Evolutionary conservation across 2,113 vertebrate species (phyloP), one percentile per base, ranked within the genome.

Genomic region (Paratilapia polleni): DNA sequence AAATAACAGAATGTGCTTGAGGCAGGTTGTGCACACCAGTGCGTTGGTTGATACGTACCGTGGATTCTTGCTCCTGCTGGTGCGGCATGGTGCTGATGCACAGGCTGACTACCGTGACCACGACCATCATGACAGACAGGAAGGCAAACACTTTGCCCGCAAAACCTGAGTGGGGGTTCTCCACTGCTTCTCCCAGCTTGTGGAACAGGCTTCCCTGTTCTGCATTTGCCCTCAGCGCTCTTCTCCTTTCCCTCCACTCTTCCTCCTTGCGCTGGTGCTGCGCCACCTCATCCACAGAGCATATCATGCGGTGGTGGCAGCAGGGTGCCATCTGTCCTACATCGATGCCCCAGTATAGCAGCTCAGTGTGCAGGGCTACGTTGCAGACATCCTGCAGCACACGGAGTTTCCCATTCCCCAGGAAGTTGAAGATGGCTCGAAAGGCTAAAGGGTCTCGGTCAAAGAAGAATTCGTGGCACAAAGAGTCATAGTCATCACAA

Each of bases 181-280:
- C 68, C 68, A 73, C 68, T 54, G 68, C 47, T 31, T 73, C 68
- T 54, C 68, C 68, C 24, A 73, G 26, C 68, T 52, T 73, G 26
- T 73, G 17, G 17, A 73, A 52, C 43, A 73, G 49, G 6, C 26
- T 73, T 49, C 47, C 11, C 68, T 73, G 47, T 47, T 52, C 26
- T 73, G 47, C 68, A 73, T 52, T 28, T 26, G 1, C 47, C 13
- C 1, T 73, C 68, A 31, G 20, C 17, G 3, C 47, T 31, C 26
- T 73, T 73, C 17, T 73, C 68, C 26, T 73, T 10, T 73, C 68
- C 47, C 17, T 31, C 68, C 19, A 73, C 68, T 73, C 68, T 52
- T 73, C 47, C 47, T 73, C 68, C 47, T 73, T 52, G 26, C 26
- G 26, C 68, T 73, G 43, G 11, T 54, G 68, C 47, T 73, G 68